Conservation (phyloP, 2,113 vertebrate species). For the Setophaga coronata region DNA sequence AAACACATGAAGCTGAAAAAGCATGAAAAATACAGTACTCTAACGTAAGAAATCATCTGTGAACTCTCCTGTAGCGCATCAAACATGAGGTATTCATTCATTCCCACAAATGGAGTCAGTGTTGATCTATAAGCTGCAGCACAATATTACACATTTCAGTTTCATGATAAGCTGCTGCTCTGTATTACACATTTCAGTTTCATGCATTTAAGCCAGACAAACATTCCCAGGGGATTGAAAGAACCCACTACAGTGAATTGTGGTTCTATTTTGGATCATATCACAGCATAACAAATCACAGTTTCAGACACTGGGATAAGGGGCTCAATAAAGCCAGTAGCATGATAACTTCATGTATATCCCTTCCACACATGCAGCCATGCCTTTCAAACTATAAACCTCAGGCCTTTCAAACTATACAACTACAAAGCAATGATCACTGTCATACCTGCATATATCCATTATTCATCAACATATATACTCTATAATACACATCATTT, state of each 20-base stretch:
- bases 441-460: background rate
- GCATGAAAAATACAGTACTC: background rate
- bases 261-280: slow-evolving; percentile 39
- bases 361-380: background rate
- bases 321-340: slow-evolving; percentile 37
- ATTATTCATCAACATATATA: background rate
- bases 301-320: slow-evolving; percentile 44
- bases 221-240: slow-evolving; percentile 44
- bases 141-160: slow-evolving; percentile 40
- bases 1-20: background rate
- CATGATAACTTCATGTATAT: slow-evolving; percentile 32
- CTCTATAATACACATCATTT: background rate
- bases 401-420: background rate
- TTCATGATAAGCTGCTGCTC: slow-evolving; percentile 49
- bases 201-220: slow-evolving; percentile 51
- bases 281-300: slow-evolving; percentile 54
- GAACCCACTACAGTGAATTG: slow-evolving; percentile 31
- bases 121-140: slow-evolving; percentile 59
- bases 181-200: slow-evolving; percentile 50
- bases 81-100: slow-evolving; percentile 48
- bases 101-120: slow-evolving; percentile 33
- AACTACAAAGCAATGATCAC: background rate
- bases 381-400: background rate
- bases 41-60: slow-evolving; percentile 41
- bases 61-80: slow-evolving; percentile 21